These are phyloP conservation scores for Epiperipatus broadwayi DNA, from an alignment of 2,888 invertebrate species.

Conservation along the genomic window DNA sequence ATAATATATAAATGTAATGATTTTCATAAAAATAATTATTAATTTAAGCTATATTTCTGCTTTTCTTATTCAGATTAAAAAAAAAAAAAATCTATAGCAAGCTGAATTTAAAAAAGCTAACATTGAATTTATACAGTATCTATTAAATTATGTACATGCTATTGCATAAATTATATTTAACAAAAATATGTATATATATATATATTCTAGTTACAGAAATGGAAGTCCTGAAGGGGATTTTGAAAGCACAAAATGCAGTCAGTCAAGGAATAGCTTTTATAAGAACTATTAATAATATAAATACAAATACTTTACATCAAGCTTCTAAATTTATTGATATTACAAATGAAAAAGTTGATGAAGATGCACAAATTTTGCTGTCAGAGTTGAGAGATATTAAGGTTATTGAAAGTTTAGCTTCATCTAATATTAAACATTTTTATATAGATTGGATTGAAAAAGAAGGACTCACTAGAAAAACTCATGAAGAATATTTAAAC, in stretches of 20 bases:
- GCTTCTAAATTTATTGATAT: constrained; percentile 91
- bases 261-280: constrained; percentile 83
- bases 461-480: constrained; percentile 75
- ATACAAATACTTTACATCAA: constrained; percentile 77
- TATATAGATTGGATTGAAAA: constrained; percentile 85
- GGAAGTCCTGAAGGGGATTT: constrained; percentile 84
- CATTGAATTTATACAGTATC: too few species aligned
- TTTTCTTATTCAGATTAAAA: too few species aligned
- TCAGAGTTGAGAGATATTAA: constrained; percentile 55
- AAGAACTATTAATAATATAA: constrained; percentile 90
- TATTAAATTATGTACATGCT: too few species aligned
- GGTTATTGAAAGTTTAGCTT: background rate
- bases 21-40: too few species aligned
- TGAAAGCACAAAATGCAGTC: constrained; percentile 79
- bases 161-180: too few species aligned
- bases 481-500: constrained; percentile 77
- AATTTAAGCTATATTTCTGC: too few species aligned
- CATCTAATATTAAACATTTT: constrained; percentile 10
- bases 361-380: constrained; percentile 71
- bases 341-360: constrained; percentile 69
- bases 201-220: constrained; percentile 65
- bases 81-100: too few species aligned
- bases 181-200: too few species aligned
- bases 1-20: too few species aligned
- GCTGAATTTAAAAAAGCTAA: too few species aligned